Evolutionary conservation across 2,113 vertebrate genomes (phyloP).

Genomic region (Dasyurus viverrinus): DNA sequence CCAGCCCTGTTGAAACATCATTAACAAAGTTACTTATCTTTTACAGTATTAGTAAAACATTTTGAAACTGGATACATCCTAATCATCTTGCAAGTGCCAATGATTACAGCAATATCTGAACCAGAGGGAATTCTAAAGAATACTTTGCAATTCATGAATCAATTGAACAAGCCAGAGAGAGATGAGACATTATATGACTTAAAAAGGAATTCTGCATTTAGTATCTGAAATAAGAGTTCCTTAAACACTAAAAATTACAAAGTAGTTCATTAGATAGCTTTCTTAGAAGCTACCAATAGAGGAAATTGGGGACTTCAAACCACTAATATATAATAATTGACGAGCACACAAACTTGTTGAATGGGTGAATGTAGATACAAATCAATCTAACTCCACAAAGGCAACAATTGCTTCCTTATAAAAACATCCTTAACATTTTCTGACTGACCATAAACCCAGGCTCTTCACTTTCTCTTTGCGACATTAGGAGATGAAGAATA

Average conservation of each 20-base stretch:
- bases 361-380: background rate
- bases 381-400: background rate
- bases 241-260: background rate
- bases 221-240: background rate
- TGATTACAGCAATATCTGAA: background rate
- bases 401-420: background rate
- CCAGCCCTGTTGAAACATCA: background rate
- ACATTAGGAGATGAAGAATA: background rate
- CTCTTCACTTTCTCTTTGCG: background rate
- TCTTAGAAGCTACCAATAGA: background rate
- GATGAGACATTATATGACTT: background rate
- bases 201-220: background rate
- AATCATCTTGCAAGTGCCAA: background rate
- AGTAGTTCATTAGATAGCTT: background rate
- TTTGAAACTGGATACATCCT: background rate
- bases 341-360: background rate
- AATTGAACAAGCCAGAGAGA: background rate
- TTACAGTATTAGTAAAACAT: background rate
- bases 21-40: slow-evolving; percentile 4
- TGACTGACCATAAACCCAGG: background rate
- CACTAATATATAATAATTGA: background rate
- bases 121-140: background rate
- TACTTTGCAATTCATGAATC: background rate
- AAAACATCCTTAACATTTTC: background rate
- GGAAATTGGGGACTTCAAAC: background rate